phyloP scores from a whole-genome alignment of 2,113 vertebrate genomes.

The Chloropsis cyanopogon region DNA sequence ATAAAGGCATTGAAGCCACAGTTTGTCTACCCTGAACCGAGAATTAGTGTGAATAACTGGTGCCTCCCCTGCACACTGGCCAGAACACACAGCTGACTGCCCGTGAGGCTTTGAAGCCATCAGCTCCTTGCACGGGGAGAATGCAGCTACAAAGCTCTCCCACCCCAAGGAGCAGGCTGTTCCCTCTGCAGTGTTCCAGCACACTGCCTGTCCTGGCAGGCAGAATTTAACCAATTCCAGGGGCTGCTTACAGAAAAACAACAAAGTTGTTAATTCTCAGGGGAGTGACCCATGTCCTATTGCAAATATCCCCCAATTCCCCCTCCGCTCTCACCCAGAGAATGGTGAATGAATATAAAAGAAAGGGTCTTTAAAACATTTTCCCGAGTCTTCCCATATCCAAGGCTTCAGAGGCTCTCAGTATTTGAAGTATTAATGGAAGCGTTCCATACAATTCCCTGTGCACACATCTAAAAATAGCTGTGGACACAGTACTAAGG shows the following conservation, averaged over 20 bases:
- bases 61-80: background rate
- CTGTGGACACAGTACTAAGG: constrained; percentile 33
- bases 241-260: background rate
- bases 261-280: background rate
- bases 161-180: background rate
- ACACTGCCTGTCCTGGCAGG: background rate
- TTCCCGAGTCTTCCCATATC: constrained; percentile 39
- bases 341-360: background rate
- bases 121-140: background rate
- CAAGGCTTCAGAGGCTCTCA: constrained; percentile 20
- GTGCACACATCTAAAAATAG: constrained; percentile 52
- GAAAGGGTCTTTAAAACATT: background rate
- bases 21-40: background rate
- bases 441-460: constrained; percentile 42
- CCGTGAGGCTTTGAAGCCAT: background rate
- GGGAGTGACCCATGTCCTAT: background rate
- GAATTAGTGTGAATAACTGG: background rate
- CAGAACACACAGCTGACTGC: background rate
- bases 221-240: background rate
- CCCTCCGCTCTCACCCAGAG: background rate
- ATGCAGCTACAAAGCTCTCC: background rate
- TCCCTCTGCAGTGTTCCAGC: background rate
- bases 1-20: background rate
- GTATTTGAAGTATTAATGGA: constrained; percentile 55
- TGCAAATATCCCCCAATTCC: background rate